Conservation (phyloP, 2,797 vertebrate species). For the Cottoperca gobio region DNA sequence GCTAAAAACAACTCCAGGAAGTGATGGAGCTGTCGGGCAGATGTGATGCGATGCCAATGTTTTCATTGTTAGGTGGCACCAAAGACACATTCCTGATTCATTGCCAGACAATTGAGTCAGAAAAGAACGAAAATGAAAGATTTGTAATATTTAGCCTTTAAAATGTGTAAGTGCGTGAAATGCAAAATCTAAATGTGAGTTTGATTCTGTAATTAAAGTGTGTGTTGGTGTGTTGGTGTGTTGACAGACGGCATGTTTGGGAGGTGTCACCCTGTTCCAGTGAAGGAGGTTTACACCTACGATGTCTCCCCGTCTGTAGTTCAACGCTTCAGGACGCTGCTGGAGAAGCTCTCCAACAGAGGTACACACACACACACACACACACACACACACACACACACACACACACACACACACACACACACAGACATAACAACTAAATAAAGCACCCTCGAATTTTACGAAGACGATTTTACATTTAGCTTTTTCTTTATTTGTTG, state of each 20-base stretch:
- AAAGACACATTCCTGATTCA: background rate
- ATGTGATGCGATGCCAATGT: background rate
- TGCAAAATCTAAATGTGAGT: background rate
- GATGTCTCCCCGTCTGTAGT: constrained; percentile 88
- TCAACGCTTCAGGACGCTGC: constrained; percentile 86
- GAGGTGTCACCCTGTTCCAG: constrained; percentile 88
- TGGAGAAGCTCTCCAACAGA: constrained; percentile 90
- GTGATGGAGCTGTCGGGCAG: constrained; percentile 11
- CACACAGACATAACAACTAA: constrained; percentile 5
- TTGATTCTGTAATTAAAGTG: background rate
- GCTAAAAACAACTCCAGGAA: constrained; percentile 11
- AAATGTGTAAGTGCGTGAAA: background rate
- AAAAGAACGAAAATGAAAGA: background rate
- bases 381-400: constrained; percentile 29
- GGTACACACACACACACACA: constrained; percentile 79
- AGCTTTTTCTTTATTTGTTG: background rate
- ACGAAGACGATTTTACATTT: background rate
- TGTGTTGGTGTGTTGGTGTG: constrained; percentile 37
- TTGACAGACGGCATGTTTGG: constrained; percentile 93
- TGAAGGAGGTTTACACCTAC: constrained; percentile 86
- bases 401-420: constrained; percentile 10
- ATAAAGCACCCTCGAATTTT: background rate
- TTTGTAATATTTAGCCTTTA: background rate
- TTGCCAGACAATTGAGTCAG: background rate
- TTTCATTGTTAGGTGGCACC: constrained; percentile 2